Percentiles rank a stretch among this genome's conserved stretches.
Conservation (phyloP, 2,113 vertebrate species). For the Eurypyga helias region DNA sequence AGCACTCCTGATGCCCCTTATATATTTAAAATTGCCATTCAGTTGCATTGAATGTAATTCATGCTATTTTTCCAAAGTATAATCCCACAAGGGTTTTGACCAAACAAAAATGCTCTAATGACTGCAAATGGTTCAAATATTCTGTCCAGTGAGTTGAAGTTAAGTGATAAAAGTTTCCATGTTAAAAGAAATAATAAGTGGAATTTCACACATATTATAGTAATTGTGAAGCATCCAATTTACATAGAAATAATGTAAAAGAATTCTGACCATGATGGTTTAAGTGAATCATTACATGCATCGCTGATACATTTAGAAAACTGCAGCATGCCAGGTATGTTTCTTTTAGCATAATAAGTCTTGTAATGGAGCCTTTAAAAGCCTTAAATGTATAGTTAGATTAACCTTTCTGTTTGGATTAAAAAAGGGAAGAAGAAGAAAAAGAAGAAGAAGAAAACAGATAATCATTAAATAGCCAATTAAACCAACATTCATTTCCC, state of each 20-base stretch:
- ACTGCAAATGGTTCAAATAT: slow-evolving; percentile 84
- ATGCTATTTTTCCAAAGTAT: slow-evolving; percentile 72
- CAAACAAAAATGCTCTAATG: slow-evolving; percentile 84
- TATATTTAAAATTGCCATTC: slow-evolving; percentile 82
- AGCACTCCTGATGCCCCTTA: slow-evolving; percentile 76
- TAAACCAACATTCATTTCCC: slow-evolving; percentile 57
- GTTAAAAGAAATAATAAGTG: slow-evolving; percentile 86
- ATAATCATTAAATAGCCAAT: slow-evolving; percentile 75
- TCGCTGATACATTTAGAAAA: slow-evolving; percentile 85
- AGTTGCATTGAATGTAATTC: slow-evolving; percentile 77
- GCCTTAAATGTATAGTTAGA: slow-evolving; percentile 86
- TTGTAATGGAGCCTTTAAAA: slow-evolving; percentile 91
- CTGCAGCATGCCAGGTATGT: slow-evolving; percentile 77
- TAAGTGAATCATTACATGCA: slow-evolving; percentile 88
- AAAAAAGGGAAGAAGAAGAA: slow-evolving; percentile 7
- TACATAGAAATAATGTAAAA: slow-evolving; percentile 88
- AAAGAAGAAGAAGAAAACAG: slow-evolving; percentile 56
- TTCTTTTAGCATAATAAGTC: slow-evolving; percentile 85
- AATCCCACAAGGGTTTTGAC: slow-evolving; percentile 79
- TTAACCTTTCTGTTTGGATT: slow-evolving; percentile 85
- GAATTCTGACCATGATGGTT: slow-evolving; percentile 85
- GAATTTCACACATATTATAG: slow-evolving; percentile 89
- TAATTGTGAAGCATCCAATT: slow-evolving; percentile 90
- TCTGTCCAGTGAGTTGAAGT: slow-evolving; percentile 81
- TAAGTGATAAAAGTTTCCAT: slow-evolving; percentile 86